Base-by-base conservation (phyloP, 2,888 invertebrate genomes). In the Drosophila vallismaia region DNA sequence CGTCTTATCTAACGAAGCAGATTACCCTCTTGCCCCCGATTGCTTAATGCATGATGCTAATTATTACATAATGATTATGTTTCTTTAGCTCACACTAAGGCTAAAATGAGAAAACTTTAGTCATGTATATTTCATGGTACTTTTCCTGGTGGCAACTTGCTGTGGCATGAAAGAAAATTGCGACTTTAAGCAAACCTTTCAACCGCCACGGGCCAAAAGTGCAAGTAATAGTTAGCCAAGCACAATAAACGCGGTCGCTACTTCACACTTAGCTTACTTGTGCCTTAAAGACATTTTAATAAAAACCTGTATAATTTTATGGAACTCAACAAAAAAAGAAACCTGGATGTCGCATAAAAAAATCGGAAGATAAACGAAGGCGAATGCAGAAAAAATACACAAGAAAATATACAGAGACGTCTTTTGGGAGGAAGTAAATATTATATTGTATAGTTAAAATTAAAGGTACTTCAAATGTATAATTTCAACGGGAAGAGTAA, bases 31-130 rank as follows among this genome's bases (percentile, higher is more conserved):
- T 26, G 7, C 38, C 1, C 6, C 38, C 10, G 29, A 51, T 63
- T 68, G 77, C 77, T 86, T 62, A 77, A 70, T 70, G 71, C 49
- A 70, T 78, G 79, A 38, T 46, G 14, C 87, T 85, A 82, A 82
- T 82, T 87, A 85, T 76, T 81, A 57, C 76, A 76, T 78, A 71
- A 82, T 85, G 82, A 86, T 82, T 68, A 72, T 78, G 87, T 78
- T 76, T 85, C 82, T 81, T 84, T 86, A 63, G 62, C 55, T 50
- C 42, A 42, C 58, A 52, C 26, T 33, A 24, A 44, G 24, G 29
- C 40, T n/a, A n/a, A 55, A 79, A 76, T 79, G 80, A 38, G 68
- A 56, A 55, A 76, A 82, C 60, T 86, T 84, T 74, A 14, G 76
- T 29, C 28, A 64, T 74, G 79, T 68, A 85, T 74, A 62, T 74